Conservation (phyloP, 2,113 vertebrate species). For the Sapayoa aenigma region DNA sequence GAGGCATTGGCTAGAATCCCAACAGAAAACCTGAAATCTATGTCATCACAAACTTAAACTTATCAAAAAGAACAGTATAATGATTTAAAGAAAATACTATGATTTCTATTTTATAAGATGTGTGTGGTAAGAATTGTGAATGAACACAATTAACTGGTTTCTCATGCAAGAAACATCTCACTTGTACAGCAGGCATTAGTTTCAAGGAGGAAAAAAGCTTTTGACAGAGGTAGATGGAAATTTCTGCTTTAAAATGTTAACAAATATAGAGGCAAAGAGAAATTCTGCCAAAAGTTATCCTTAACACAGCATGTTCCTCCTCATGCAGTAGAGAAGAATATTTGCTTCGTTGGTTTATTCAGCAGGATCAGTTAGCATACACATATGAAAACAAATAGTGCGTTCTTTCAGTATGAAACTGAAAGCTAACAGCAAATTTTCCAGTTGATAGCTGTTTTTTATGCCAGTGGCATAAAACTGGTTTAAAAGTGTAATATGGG, state of each 20-base stretch:
- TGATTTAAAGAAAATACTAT: fast-evolving
- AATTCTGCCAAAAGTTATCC: neutral
- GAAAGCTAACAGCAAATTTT: neutral
- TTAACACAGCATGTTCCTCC: neutral
- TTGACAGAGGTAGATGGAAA: neutral
- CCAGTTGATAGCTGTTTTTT: neutral
- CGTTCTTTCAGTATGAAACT: neutral
- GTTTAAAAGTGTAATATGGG: neutral
- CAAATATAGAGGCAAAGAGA: neutral
- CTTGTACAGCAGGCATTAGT: neutral
- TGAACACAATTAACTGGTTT: neutral
- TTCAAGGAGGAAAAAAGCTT: neutral
- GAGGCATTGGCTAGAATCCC: neutral
- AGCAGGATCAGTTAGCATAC: neutral
- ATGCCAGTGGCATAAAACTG: neutral
- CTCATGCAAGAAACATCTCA: neutral
- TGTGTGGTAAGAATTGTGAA: neutral
- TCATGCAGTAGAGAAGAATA: neutral
- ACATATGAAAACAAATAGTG: neutral
- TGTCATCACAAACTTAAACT: neutral
- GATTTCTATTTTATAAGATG: neutral
- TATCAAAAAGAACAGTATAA: neutral
- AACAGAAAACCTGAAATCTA: neutral
- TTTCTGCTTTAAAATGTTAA: neutral
- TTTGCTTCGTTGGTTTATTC: neutral